Percentiles rank a stretch among this genome's conserved stretches.
Conservation (phyloP, 2,113 vertebrate species). For the Sceloporus tristichus region DNA sequence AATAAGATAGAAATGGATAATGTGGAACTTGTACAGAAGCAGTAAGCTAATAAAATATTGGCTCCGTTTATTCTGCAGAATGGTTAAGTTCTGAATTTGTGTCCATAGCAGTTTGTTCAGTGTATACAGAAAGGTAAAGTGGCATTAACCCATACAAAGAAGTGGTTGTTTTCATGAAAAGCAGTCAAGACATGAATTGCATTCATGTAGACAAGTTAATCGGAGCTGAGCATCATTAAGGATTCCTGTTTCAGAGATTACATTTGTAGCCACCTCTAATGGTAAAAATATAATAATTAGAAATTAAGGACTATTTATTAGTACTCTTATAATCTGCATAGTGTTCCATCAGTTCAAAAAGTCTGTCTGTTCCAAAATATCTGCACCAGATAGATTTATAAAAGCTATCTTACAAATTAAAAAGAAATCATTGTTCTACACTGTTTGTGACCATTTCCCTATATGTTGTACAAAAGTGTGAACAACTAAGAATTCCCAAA, state of each 20-base stretch:
- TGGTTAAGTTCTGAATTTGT: constrained; percentile 74
- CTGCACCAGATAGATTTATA: neutral
- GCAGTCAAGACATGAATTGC: constrained; percentile 80
- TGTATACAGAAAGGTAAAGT: constrained; percentile 79
- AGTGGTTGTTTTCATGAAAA: constrained; percentile 79
- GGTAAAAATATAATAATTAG: neutral
- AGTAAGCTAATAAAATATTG: constrained; percentile 34
- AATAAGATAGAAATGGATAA: constrained; percentile 48
- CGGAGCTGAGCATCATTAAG: constrained; percentile 67
- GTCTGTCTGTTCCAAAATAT: neutral
- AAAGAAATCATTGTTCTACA: neutral
- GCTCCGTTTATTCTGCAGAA: constrained; percentile 53
- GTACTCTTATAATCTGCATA: constrained; percentile 4
- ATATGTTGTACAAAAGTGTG: neutral
- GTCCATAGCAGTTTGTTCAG: constrained; percentile 82
- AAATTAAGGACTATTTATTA: constrained; percentile 38
- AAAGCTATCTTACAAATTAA: neutral
- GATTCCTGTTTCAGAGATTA: constrained; percentile 53
- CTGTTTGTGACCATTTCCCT: neutral
- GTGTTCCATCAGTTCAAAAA: neutral
- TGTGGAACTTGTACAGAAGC: constrained; percentile 52
- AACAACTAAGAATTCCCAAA: neutral
- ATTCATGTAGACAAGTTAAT: constrained; percentile 81
- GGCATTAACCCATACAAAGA: constrained; percentile 78
- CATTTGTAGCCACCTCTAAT: constrained; percentile 28